Base-by-base conservation (phyloP, 2,797 vertebrate genomes). In the Smutsia temminckii region DNA sequence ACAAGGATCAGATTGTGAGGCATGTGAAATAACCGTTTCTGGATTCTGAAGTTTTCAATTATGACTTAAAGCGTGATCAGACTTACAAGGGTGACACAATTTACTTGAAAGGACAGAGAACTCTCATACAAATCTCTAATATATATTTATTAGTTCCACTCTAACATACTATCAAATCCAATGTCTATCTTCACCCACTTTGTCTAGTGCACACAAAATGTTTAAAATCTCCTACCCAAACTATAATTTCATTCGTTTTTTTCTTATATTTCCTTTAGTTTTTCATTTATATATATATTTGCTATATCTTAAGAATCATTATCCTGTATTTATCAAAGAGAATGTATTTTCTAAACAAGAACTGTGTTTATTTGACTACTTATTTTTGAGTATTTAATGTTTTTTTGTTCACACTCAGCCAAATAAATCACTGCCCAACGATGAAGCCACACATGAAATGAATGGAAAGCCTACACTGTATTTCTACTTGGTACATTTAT, bases 381-480 rank as follows among this genome's bases (percentile, higher is more conserved):
- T 89, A n/a, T 66, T 81, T 71, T 40, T 79, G 34, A 95, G 83
- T 68, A 37, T 9, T 68, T 79, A 64, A 49, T 32, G 46, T 57
- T 79, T 84, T 85, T 94, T 88, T 86, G 46, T 84, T 92, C 51
- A 93, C 27, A 69, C 1, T 75, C 63, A 93, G 84, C 37, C 66
- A 85, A 11, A 81, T 37, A 85, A 91, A 89, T 29, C 40, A 87
- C 0, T 59, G n/a, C 16, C 68, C 80, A 94, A 80, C 14, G 42
- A 85, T 90, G 87, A 96, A 95, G 46, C 29, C 49, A 94, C 81
- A 55, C 66, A 80, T 59, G 8, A 95, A 88, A 92, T 69, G 17
- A 96, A 7, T 69, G 0, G 23, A 79, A 95, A 71, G 32, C 53
- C 85, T 6, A 92, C 11, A 78, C 27, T 68, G 13, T 8, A 95